Conservation (phyloP, 2,888 invertebrate genomes). For the Drosophila dives region DNA sequence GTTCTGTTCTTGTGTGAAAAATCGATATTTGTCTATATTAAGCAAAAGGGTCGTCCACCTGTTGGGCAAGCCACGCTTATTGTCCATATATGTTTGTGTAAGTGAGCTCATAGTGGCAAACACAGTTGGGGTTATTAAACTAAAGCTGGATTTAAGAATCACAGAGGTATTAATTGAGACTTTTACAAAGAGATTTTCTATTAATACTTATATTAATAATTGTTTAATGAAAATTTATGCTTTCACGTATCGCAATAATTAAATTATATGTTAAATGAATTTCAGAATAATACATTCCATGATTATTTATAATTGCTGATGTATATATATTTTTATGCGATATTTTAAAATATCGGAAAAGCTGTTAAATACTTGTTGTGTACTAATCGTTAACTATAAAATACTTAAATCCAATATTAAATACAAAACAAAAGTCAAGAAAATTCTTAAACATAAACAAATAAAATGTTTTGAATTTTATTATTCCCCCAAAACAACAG, state of each 20-base stretch:
- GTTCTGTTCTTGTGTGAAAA: slow-evolving; percentile 31
- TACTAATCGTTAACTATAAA: not conserved
- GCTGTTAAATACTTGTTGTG: not conserved
- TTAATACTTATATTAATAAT: not conserved
- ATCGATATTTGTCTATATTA: slow-evolving; percentile 53
- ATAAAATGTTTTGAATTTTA: not conserved
- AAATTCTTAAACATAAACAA: not conserved
- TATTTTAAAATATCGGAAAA: not conserved
- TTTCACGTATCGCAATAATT: not conserved
- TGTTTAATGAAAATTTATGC: not conserved
- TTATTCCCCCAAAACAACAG: not conserved
- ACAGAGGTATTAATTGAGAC: not conserved
- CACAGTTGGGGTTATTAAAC: slow-evolving; percentile 11
- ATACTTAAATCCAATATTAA: not conserved
- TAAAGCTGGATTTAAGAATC: not conserved
- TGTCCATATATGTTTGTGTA: not conserved
- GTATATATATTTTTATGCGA: not conserved
- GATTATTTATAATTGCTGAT: not conserved
- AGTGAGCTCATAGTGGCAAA: not conserved
- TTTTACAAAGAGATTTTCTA: not conserved
- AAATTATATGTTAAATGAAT: not conserved
- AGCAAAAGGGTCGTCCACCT: slow-evolving; percentile 61
- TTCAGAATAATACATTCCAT: not conserved
- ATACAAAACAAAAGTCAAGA: not conserved
- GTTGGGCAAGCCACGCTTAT: slow-evolving; percentile 58